Evolutionary conservation across 2,113 vertebrate species (phyloP).

Genomic region (Hydrochoerus hydrochaeris): DNA sequence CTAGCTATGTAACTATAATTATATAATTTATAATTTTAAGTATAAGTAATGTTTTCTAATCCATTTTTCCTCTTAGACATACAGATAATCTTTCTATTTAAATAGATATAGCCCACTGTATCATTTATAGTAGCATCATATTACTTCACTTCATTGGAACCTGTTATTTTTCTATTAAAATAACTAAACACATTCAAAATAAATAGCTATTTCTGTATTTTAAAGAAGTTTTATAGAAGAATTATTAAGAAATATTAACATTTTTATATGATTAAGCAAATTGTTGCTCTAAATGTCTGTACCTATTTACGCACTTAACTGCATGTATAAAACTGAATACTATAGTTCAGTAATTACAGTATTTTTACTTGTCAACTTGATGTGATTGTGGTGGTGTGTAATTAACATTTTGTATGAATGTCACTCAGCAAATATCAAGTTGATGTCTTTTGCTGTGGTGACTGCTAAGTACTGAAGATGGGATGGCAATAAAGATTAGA

Average conservation of each 20-base stretch:
- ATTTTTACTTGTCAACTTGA: background rate
- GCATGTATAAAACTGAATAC: background rate
- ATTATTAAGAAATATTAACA: background rate
- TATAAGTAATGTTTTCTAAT: background rate
- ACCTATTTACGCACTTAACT: background rate
- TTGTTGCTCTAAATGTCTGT: background rate
- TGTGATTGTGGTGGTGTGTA: background rate
- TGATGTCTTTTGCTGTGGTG: background rate
- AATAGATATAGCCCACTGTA: background rate
- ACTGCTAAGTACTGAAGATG: background rate
- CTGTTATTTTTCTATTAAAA: background rate
- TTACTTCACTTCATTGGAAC: background rate
- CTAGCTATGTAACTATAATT: background rate
- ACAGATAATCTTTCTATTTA: background rate
- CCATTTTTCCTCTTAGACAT: background rate
- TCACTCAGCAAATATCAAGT: background rate
- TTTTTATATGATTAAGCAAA: background rate
- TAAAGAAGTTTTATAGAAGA: background rate
- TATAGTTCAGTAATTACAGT: background rate
- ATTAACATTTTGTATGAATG: background rate
- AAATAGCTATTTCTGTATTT: background rate
- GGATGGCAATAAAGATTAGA: background rate
- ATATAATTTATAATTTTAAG: background rate
- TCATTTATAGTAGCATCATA: background rate
- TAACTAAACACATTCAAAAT: background rate